Evolutionary conservation across 2,888 invertebrate species (phyloP).

Genomic region (Pollenia amentaria): DNA sequence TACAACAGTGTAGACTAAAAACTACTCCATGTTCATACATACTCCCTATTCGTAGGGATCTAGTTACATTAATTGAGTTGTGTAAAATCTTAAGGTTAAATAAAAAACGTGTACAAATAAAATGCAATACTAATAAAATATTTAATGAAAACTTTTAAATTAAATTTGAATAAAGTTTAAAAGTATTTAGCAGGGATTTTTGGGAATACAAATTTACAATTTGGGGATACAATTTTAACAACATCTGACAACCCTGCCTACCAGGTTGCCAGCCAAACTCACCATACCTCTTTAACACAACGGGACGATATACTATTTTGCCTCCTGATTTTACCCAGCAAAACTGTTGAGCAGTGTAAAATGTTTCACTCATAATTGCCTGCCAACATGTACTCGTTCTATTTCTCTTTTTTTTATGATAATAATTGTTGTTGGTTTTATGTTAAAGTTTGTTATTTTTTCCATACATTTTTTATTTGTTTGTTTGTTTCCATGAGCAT

Average conservation of each 20-base stretch:
- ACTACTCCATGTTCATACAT: no score
- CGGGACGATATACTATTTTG: not conserved
- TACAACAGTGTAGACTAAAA: no score
- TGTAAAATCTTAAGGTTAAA: no score
- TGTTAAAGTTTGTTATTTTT: conserved; percentile 1
- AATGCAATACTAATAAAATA: no score
- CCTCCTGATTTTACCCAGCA: not conserved
- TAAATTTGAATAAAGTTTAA: no score
- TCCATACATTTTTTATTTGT: not conserved
- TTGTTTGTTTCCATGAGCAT: conserved; percentile 16
- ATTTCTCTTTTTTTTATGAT: not conserved
- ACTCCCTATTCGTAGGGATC: no score
- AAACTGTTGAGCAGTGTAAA: conserved; percentile 9
- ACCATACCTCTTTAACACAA: not conserved
- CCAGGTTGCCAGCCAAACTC: conserved; percentile 16
- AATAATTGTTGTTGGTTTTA: conserved; percentile 13
- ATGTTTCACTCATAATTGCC: conserved; percentile 14
- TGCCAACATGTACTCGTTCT: conserved; percentile 10
- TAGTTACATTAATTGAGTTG: no score
- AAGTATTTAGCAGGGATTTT: no score
- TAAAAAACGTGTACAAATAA: no score
- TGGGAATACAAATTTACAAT: no score
- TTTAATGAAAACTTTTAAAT: no score
- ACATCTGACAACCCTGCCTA: not conserved
- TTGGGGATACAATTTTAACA: no score